Base-by-base conservation (phyloP, 1,140 invertebrate genomes). In the Drosophila ironensis region DNA sequence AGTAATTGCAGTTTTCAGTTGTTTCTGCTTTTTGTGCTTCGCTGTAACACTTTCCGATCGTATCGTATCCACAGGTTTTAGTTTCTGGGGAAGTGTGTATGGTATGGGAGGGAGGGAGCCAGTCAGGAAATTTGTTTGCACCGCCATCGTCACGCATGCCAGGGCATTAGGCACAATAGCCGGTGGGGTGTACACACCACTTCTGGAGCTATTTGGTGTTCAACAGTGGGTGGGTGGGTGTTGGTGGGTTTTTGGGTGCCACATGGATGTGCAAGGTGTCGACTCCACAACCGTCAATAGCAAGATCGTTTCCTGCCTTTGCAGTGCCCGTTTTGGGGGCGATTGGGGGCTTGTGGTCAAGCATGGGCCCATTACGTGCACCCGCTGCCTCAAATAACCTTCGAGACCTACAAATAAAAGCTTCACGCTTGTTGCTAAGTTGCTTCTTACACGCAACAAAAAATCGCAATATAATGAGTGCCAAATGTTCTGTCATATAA, bases 61-160 rank as follows among this genome's bases (percentile, higher is more conserved):
- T 76, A 82, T 68, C 72, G 24, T 63, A 12, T 40, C 16, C 19
- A 11, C 47, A n/a, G n/a, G 4, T 48, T 14, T 45, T 3, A 51
- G 38, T 37, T 22, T 70, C 46, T 71, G 54, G 76, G 45, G 47
- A 60, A 46, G 53, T 51, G 50, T 45, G n/a, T n/a, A n/a, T n/a
- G n/a, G n/a, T n/a, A n/a, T n/a, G n/a, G n/a, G n/a, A n/a, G n/a
- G n/a, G n/a, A n/a, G n/a, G n/a, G n/a, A n/a, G n/a, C n/a, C n/a
- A 81, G 72, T 78, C 78, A 82, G 78, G 80, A 82, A 82, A 82
- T 82, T 87, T 87, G 75, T 74, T 87, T 77, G 69, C 67, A 78
- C 71, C 77, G 66, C 59, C 30, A 51, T 77, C 80, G 87, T 89
- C 87, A 88, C 87, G 87, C 87, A 88, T 88, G 87, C 81, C 77